Conservation (phyloP, 92 coral and sea anemone species). For the Zoanthus sansibaricus region DNA sequence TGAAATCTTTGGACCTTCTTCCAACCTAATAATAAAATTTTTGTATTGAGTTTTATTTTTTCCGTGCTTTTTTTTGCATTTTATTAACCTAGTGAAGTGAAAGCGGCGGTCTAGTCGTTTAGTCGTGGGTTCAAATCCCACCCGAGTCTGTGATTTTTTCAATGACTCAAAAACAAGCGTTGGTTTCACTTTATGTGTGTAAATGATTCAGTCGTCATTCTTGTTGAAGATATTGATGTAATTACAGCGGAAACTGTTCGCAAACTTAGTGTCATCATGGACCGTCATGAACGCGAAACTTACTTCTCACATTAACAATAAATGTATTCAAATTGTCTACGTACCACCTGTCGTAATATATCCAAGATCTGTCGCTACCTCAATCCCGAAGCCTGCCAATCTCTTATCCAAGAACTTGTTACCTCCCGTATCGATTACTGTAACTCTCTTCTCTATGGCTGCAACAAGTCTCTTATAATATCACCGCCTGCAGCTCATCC, state of each 20-base stretch:
- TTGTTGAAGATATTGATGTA: background rate
- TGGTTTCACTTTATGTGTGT: no score
- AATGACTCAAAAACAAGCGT: no score
- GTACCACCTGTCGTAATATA: background rate
- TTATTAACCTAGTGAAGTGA: no score
- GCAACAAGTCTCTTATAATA: background rate
- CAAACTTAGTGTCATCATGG: background rate
- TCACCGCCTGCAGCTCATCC: no score
- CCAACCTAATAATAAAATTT: no score
- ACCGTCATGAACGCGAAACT: background rate
- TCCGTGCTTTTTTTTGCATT: no score
- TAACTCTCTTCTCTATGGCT: background rate
- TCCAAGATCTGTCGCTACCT: background rate
- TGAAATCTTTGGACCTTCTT: no score
- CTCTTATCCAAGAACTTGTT: conserved; percentile 4
- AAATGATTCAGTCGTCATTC: no score
- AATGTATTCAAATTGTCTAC: background rate
- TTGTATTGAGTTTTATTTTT: no score
- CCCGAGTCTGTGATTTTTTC: no score
- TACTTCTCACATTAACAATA: background rate
- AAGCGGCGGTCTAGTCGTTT: no score
- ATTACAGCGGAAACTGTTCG: background rate
- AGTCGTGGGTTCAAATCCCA: no score
- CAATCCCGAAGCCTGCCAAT: background rate
- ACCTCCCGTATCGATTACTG: background rate